A percentile compares a stretch with the other conserved stretches of the same genome.
Evolutionary conservation across 2,888 invertebrate species (phyloP).

Genomic region (Abrostola tripartita): DNA sequence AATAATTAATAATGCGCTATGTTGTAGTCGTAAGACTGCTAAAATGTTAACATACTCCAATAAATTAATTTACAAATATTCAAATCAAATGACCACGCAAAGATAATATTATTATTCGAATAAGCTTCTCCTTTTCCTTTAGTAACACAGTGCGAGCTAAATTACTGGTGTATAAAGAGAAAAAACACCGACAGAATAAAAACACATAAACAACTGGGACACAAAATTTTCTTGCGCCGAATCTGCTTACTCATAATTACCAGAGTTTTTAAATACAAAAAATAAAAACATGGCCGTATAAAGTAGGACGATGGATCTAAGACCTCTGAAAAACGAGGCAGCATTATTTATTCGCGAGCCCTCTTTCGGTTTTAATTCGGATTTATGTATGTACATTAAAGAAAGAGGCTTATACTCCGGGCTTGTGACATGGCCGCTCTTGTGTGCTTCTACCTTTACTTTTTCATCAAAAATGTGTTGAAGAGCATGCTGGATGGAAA

Average conservation of each 20-base stretch:
- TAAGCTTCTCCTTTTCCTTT: constrained; percentile 5
- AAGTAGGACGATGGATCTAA: constrained; percentile 79
- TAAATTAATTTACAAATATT: not conserved
- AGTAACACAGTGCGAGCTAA: constrained; percentile 13
- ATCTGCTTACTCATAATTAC: constrained; percentile 83
- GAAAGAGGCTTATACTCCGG: constrained; percentile 75
- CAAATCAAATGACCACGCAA: not conserved
- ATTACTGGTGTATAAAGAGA: constrained; percentile 39
- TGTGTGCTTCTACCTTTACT: constrained; percentile 47
- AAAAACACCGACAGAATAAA: constrained; percentile 50
- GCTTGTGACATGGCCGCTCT: constrained; percentile 65
- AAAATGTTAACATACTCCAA: no score
- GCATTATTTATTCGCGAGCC: constrained; percentile 82
- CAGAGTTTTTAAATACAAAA: constrained; percentile 78
- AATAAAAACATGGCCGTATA: constrained; percentile 78
- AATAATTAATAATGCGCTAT: no score
- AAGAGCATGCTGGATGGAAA: constrained; percentile 4
- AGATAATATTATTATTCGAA: constrained; percentile 8
- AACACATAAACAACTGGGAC: constrained; percentile 57
- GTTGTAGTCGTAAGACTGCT: no score
- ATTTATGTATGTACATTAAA: constrained; percentile 85
- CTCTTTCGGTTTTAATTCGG: constrained; percentile 85
- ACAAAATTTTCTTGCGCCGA: constrained; percentile 63
- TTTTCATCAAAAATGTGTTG: constrained; percentile 18
- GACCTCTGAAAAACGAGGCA: constrained; percentile 83